Base-by-base conservation (phyloP, 1,140 invertebrate species). In the Alviniconcha marisindica region DNA sequence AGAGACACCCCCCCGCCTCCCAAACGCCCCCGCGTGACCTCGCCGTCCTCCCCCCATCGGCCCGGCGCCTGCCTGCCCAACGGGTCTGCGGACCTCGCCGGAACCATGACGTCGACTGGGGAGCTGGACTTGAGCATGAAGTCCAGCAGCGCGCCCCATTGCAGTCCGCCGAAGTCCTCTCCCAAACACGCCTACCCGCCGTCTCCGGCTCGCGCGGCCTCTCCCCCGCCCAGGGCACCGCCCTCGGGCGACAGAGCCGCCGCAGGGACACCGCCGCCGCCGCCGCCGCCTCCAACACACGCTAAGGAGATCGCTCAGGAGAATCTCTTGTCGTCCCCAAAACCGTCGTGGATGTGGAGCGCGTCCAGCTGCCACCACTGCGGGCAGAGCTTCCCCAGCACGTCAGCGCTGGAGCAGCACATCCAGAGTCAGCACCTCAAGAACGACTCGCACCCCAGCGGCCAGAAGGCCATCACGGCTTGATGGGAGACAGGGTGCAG, bases 341-440 rank as follows among this genome's bases (percentile, higher is more conserved):
- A 76, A 31, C 81, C 84, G 44, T 83, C 84, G 48, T 91, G 87
- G 85, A 54, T 91, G 77, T 92, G 87, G 89, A 86, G 93, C 89
- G 91, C 92, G 84, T 84, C 89, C 86, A 85, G 89, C 86, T 83
- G 93, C 84, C 92, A 92, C 82, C 73, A 93, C n/a, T 94, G 93
- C 87, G 92, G 88, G 69, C 91, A 93, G 83, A 90, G 90, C 24
- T 93, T 91, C 85, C 85, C 90, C 24, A 91, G 93, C 28, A 87
- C 91, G 33, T 85, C 85, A 10, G 89, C 93, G 10, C 84, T 94
- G 4, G 93, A 94, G 69, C 87, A 92, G 40, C 93, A 94, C 85
- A 84, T 93, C 36, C 89, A 93, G 85, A 87, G 86, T 14, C 92
- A 92, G 80, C 89, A 92, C 71, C 51, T 89, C 56, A 82, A 60